phyloP scores from a whole-genome alignment of 2,888 invertebrate genomes.

The Andrena flavipes region DNA sequence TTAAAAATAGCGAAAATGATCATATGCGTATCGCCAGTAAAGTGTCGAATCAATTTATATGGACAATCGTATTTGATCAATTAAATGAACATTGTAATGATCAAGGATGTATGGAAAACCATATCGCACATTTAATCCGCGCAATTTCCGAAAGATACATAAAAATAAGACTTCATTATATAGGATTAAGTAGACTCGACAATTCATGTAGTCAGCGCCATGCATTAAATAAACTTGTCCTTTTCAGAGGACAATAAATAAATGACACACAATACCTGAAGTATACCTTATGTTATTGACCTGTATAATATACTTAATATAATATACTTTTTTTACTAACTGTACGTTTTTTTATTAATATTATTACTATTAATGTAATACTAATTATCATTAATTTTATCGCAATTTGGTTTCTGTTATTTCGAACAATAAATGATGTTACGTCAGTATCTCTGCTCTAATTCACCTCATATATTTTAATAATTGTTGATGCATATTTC shows the following conservation, averaged over 20 bases:
- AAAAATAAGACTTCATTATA: slow-evolving; percentile 1
- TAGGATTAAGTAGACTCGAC: not conserved
- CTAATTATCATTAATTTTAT: too few species aligned
- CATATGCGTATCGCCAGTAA: not conserved
- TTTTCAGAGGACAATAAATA: not conserved
- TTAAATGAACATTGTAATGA: not conserved
- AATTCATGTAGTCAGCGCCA: not conserved
- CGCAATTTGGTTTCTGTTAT: too few species aligned
- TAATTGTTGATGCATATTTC: too few species aligned
- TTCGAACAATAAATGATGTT: too few species aligned
- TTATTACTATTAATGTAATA: too few species aligned
- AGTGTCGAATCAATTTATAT: not conserved
- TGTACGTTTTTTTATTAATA: too few species aligned
- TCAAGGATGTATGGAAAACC: not conserved
- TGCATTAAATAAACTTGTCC: not conserved
- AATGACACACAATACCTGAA: too few species aligned
- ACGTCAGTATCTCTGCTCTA: too few species aligned
- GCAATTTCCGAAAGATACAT: not conserved
- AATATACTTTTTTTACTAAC: too few species aligned
- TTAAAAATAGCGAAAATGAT: not conserved
- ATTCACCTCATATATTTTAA: too few species aligned
- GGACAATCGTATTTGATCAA: not conserved
- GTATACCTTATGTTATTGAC: too few species aligned
- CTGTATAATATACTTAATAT: too few species aligned
- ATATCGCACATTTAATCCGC: not conserved